These are phyloP conservation scores for Pterocles gutturalis DNA, from an alignment of 2,113 vertebrate species.

Conservation along the genomic window DNA sequence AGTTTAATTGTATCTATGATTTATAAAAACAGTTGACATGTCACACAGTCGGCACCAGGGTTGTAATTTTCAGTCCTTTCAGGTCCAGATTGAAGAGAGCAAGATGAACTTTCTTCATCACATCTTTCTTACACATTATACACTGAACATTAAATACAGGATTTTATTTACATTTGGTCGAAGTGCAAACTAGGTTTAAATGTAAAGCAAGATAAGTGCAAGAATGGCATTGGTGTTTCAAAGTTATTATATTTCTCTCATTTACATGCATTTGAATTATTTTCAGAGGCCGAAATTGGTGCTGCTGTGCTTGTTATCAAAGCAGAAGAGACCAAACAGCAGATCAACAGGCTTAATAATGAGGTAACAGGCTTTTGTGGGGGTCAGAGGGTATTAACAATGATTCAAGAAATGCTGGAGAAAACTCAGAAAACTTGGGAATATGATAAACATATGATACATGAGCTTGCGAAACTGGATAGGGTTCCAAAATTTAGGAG, in stretches of 20 bases:
- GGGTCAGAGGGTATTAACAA: neutral
- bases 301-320: conserved; percentile 82
- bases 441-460: neutral
- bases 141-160: neutral
- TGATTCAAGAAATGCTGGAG: neutral
- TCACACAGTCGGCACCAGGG: neutral
- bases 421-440: neutral
- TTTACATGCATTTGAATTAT: neutral
- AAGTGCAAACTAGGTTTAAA: neutral
- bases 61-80: neutral
- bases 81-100: neutral
- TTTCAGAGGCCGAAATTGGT: conserved; percentile 81
- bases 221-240: neutral
- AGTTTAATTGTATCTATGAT: neutral
- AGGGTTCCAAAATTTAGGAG: neutral
- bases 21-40: neutral
- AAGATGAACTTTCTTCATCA: neutral
- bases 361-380: conserved; percentile 73
- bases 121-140: neutral
- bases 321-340: conserved; percentile 85
- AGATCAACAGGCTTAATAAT: conserved; percentile 80
- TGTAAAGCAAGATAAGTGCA: neutral
- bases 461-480: neutral
- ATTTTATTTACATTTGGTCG: neutral
- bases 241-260: neutral